Conservation (phyloP, 1,140 invertebrate species). For the Pseudomyrmex concolor region DNA sequence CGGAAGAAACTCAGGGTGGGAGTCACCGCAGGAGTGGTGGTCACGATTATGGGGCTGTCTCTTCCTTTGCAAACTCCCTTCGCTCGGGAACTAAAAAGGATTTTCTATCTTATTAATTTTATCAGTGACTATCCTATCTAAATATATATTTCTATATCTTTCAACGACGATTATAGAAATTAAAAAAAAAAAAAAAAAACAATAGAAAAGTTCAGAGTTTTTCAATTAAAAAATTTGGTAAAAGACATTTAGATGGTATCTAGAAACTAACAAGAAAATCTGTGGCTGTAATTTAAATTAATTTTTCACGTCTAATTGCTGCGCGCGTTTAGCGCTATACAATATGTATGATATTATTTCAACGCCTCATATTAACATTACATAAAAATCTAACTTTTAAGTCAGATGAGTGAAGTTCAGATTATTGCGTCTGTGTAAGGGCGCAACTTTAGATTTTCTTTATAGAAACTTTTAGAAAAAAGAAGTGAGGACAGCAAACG, state of each 20-base stretch:
- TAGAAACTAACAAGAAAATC: neutral
- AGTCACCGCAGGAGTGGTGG: conserved; percentile 61
- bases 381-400: neutral
- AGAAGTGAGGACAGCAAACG: neutral
- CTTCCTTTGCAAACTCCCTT: conserved; percentile 29
- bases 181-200: too few species aligned
- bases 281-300: neutral
- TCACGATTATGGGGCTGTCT: conserved; percentile 49
- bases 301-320: too few species aligned
- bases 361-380: neutral
- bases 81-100: neutral
- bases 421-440: neutral
- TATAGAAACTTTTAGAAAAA: neutral
- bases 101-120: conserved; percentile 47
- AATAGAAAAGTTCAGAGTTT: neutral
- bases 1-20: conserved; percentile 66
- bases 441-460: neutral
- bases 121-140: conserved; percentile 9
- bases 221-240: neutral
- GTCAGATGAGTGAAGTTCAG: neutral
- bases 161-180: too few species aligned
- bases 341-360: neutral
- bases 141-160: too few species aligned
- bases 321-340: neutral
- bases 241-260: neutral